These are phyloP conservation scores for Neoarius graeffei DNA, from an alignment of 2,113 vertebrate species.

Conservation along the genomic window DNA sequence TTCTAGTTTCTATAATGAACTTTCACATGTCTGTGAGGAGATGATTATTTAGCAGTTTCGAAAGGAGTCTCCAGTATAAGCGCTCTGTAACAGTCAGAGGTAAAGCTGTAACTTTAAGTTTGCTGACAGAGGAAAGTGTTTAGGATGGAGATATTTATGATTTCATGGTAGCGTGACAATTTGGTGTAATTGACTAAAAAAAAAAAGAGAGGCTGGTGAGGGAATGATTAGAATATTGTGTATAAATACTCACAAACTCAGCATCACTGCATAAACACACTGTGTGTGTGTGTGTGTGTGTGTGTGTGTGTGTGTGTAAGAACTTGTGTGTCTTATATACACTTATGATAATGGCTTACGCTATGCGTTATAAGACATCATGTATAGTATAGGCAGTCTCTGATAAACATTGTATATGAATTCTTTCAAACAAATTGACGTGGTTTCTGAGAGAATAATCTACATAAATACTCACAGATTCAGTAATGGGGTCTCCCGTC, in stretches of 20 bases:
- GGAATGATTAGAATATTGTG: neutral
- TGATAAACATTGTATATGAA: neutral
- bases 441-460: conserved; percentile 43
- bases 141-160: neutral
- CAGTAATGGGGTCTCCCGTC: conserved; percentile 88
- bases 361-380: neutral
- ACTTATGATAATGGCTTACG: neutral
- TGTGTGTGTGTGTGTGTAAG: neutral
- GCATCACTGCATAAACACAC: neutral
- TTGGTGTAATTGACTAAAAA: neutral
- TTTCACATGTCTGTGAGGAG: neutral
- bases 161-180: neutral
- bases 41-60: neutral
- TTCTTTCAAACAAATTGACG: neutral
- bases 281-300: too few relatives aligned
- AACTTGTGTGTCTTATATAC: neutral
- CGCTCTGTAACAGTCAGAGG: neutral
- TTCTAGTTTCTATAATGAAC: neutral
- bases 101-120: neutral
- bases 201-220: neutral
- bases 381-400: neutral
- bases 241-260: neutral
- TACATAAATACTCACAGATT: conserved; percentile 82
- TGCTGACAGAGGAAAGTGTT: neutral
- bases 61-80: neutral